These are phyloP conservation scores for Lycaon pictus DNA, from an alignment of 2,113 vertebrate species.

Conservation along the genomic window DNA sequence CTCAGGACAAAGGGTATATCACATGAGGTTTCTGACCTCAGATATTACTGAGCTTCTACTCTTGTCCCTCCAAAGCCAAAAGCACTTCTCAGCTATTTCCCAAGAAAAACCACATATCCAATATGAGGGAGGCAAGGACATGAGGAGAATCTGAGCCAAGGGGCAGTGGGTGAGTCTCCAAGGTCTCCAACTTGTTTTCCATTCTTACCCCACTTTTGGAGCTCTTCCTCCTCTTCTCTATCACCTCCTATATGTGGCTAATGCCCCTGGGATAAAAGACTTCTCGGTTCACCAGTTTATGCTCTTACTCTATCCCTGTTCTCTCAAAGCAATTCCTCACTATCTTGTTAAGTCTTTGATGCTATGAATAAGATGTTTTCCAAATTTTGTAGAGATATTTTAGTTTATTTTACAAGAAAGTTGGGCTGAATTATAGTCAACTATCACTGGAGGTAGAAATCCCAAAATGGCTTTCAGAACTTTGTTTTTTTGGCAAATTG, in stretches of 20 bases:
- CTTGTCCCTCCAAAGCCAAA: neutral
- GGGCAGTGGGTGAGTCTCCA: neutral
- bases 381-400: neutral
- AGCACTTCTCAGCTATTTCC: neutral
- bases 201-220: too few relatives aligned
- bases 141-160: neutral
- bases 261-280: neutral
- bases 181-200: neutral
- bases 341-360: neutral
- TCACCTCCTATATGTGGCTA: neutral
- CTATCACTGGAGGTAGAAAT: neutral
- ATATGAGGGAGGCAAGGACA: neutral
- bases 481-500: constrained; percentile 14
- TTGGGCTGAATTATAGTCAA: neutral
- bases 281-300: accelerated
- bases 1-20: neutral
- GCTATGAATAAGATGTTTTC: neutral
- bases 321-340: neutral
- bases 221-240: too few relatives aligned
- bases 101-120: neutral
- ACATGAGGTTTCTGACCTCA: neutral
- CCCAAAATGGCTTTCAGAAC: neutral
- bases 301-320: neutral
- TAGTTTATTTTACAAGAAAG: neutral
- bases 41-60: neutral